Percentiles rank a stretch among this genome's conserved stretches.
Evolutionary conservation across 1,140 invertebrate genomes (phyloP).

Genomic region (Oncopeltus fasciatus): DNA sequence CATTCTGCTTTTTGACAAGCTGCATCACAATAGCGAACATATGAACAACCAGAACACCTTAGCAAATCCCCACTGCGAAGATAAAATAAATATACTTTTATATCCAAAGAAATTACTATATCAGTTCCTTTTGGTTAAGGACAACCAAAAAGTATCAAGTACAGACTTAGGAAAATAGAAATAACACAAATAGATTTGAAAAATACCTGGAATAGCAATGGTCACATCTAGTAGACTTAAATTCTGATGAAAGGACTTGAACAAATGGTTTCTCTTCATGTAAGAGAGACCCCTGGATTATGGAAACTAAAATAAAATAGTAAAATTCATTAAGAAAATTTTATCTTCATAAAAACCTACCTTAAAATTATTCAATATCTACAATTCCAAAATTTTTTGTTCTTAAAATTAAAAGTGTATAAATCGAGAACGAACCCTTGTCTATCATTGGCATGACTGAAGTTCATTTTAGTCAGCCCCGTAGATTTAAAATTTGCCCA

Average conservation of each 20-base stretch:
- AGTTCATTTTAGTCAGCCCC: no score
- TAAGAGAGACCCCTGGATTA: slow-evolving; percentile 5
- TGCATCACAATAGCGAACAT: slow-evolving; percentile 60
- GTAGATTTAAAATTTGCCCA: no score
- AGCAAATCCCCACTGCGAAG: slow-evolving; percentile 44
- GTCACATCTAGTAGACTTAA: slow-evolving; percentile 8
- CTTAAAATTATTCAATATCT: no score
- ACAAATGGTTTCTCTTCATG: slow-evolving; percentile 15
- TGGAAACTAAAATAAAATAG: no score
- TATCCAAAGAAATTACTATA: neutral
- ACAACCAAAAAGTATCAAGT: neutral
- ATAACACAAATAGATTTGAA: neutral
- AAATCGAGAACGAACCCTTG: no score
- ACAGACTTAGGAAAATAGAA: neutral
- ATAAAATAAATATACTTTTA: slow-evolving; percentile 4
- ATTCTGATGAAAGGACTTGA: slow-evolving; percentile 7
- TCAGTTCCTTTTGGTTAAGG: no score
- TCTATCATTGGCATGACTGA: no score
- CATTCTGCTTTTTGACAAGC: slow-evolving; percentile 59
- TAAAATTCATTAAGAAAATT: no score
- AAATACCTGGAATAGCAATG: slow-evolving; percentile 14
- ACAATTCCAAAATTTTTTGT: no score
- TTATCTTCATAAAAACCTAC: no score
- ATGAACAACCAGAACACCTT: slow-evolving; percentile 67
- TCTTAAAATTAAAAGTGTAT: no score